A percentile compares a stretch with the other conserved stretches of the same genome.
Evolutionary conservation across 2,113 vertebrate species (phyloP).

Genomic region (Centrocercus urophasianus): DNA sequence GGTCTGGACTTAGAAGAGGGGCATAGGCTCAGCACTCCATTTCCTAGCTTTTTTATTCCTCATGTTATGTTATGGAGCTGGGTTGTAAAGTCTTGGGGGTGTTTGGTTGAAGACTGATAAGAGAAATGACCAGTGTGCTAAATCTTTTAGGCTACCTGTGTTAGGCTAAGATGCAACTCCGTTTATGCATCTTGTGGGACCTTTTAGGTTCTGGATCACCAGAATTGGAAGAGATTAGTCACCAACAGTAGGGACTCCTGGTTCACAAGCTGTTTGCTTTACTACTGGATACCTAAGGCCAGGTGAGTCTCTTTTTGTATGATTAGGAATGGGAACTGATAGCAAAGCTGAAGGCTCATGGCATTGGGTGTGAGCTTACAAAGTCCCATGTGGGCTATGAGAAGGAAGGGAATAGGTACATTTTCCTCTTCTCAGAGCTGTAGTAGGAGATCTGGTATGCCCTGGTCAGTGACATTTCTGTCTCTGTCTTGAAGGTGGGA

Average conservation of each 20-base stretch:
- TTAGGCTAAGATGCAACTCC: not conserved
- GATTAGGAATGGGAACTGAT: not conserved
- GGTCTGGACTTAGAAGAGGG: not conserved
- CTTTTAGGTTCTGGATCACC: not conserved
- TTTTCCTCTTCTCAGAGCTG: accelerated
- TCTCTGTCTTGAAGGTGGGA: accelerated
- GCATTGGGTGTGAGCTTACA: not conserved
- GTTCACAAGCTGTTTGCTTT: not conserved
- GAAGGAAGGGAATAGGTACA: accelerated
- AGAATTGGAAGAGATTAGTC: not conserved
- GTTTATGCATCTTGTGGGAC: not conserved
- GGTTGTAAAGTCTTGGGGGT: not conserved
- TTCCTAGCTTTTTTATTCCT: not conserved
- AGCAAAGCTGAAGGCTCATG: not conserved
- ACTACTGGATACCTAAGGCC: not conserved
- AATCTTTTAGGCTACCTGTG: accelerated
- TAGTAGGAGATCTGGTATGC: accelerated
- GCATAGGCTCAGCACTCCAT: not conserved
- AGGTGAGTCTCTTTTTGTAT: accelerated
- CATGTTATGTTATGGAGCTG: accelerated
- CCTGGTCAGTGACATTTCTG: not conserved
- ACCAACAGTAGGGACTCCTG: not conserved
- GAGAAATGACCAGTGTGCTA: not conserved
- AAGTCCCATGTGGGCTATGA: accelerated
- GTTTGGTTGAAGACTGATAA: not conserved